Conservation (phyloP, 1,140 invertebrate genomes). For the Acromyrmex echinatior region DNA sequence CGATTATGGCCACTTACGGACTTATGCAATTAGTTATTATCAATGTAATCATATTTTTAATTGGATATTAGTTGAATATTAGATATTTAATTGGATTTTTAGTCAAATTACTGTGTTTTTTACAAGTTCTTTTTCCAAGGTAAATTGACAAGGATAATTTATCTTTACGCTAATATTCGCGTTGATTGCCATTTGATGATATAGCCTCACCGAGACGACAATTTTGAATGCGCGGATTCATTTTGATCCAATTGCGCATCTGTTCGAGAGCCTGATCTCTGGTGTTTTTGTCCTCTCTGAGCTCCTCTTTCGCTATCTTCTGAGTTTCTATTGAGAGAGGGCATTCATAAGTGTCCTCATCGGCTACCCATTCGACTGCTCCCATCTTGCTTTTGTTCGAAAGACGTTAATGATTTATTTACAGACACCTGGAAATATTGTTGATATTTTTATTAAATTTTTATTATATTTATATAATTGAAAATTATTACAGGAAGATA, state of each 20-base stretch:
- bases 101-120: not conserved
- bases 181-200: not conserved
- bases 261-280: conserved; percentile 90
- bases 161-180: not conserved
- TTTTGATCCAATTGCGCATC: conserved; percentile 90
- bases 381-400: conserved; percentile 74
- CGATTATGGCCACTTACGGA: not conserved
- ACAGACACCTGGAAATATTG: conserved; percentile 5
- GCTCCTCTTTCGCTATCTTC: conserved; percentile 89
- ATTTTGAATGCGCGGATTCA: conserved; percentile 91
- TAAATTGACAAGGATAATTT: not conserved
- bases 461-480: no score
- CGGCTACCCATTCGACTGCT: conserved; percentile 85
- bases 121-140: not conserved
- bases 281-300: conserved; percentile 90
- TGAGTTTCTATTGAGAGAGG: conserved; percentile 88
- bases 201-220: conserved; percentile 89
- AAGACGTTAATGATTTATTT: not conserved
- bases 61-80: no score
- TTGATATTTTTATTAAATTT: not conserved
- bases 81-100: no score
- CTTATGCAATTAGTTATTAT: not conserved
- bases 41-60: not conserved
- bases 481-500: no score
- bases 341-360: conserved; percentile 89